phyloP scores from a whole-genome alignment of 2,888 invertebrate genomes.

The Lochmaea capreae region DNA sequence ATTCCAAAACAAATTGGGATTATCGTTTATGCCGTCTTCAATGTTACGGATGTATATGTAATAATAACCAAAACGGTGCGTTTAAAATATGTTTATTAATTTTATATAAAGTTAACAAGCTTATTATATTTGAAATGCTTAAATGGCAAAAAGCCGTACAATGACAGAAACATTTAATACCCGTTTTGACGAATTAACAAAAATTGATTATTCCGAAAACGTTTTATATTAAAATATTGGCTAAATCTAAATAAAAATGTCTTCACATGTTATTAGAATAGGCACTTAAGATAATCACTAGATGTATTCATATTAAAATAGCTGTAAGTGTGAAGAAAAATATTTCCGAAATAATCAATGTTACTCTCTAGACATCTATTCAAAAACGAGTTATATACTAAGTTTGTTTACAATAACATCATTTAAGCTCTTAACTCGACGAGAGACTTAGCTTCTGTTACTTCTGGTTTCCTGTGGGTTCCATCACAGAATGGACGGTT shows the following conservation, averaged over 20 bases:
- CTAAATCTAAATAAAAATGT: neutral
- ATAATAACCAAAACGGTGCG: neutral
- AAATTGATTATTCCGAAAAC: conserved; percentile 3
- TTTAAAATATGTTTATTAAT: conserved; percentile 3
- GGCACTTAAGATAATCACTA: neutral
- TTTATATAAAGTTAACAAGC: neutral
- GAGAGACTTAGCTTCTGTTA: conserved; percentile 2
- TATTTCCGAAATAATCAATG: neutral
- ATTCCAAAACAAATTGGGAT: no score
- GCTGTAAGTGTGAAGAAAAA: neutral
- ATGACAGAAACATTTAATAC: neutral
- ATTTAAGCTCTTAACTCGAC: neutral
- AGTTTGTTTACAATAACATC: neutral
- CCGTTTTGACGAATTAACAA: neutral
- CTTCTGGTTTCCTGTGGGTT: conserved; percentile 4
- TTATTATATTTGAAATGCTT: neutral
- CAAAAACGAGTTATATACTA: neutral
- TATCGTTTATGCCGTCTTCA: no score
- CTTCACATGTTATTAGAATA: neutral
- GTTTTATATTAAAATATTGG: neutral
- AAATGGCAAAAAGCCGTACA: neutral
- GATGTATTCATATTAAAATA: neutral
- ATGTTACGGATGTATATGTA: no score
- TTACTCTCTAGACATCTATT: neutral
- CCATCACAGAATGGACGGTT: conserved; percentile 10